Evolutionary conservation across 2,113 vertebrate genomes (phyloP), one percentile per base, ranked within the genome.

Genomic region (Seriola dumerili): DNA sequence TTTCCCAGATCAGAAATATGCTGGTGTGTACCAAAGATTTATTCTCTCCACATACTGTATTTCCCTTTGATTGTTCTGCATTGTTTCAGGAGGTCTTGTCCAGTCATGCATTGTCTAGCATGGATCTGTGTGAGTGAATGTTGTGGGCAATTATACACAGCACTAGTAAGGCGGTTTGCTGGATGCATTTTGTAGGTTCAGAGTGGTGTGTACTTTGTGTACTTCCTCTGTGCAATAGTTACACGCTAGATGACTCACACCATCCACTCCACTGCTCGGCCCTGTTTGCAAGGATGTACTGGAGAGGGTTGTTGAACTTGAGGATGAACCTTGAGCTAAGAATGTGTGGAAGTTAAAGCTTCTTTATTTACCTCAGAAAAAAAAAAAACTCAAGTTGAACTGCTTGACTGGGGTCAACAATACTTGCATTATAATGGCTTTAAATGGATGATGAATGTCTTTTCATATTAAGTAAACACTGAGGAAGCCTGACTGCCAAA

Each of bases 291-390:
- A 25, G 58, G 64, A 89, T 40, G 68, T 19, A 21, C 72, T 80
- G 52, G 69, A 88, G 84, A 80, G 72, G 82, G 76, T 57, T 21
- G 36, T 74, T 76, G 72, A 90, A 82, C 84, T 81, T 21, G 38
- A 88, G 79, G 46, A 69, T 32, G 48, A 78, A 79, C 72, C 85
- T 87, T 79, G 80, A 84, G 69, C 32, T 80, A 86, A 57, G 23
- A 65, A 19, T 76, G 66, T 38, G 25, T 7, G 1, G 25, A 71
- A 73, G 70, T 64, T 68, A 8, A 66, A 68, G 68, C 58, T 32
- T 16, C 66, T 79, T 68, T 57, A 70, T 46, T 72, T 70, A 21
- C 78, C 70, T 34, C 5, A 62, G 72, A 63, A 72, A 83, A 81
- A 85, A 85, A 85, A 85, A 85, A 59, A 38, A 82, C 61, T 63